These are phyloP conservation scores for Barnardius zonarius DNA, from an alignment of 2,113 vertebrate species.

Conservation along the genomic window DNA sequence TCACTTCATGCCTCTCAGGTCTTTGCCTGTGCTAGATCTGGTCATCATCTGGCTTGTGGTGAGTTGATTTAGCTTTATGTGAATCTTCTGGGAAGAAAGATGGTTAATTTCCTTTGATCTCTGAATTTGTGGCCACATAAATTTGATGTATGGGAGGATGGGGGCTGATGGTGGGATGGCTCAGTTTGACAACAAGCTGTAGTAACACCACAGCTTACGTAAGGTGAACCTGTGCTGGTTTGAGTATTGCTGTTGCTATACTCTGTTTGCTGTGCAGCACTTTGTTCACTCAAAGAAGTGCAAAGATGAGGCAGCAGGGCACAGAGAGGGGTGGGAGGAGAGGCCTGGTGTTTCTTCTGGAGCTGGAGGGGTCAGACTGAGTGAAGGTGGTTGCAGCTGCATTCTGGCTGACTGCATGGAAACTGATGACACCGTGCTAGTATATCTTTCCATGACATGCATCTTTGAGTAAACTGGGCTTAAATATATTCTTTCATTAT, in stretches of 20 bases:
- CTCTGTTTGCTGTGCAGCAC: accelerated
- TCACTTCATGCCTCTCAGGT: accelerated
- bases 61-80: not conserved
- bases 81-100: not conserved
- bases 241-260: accelerated
- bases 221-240: not conserved
- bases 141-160: not conserved
- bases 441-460: not conserved
- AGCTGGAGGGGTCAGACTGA: not conserved
- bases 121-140: not conserved
- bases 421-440: accelerated
- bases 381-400: not conserved
- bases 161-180: not conserved
- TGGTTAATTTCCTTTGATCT: not conserved
- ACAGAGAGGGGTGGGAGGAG: not conserved
- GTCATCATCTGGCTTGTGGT: not conserved
- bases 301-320: not conserved
- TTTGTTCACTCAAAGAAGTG: not conserved
- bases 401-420: not conserved
- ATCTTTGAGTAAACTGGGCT: not conserved
- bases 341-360: accelerated
- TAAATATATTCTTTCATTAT: not conserved
- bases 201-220: accelerated
- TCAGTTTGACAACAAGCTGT: not conserved
- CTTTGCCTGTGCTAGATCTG: not conserved